Base-by-base conservation (phyloP, 2,888 invertebrate species). In the Cactoblastis cactorum region DNA sequence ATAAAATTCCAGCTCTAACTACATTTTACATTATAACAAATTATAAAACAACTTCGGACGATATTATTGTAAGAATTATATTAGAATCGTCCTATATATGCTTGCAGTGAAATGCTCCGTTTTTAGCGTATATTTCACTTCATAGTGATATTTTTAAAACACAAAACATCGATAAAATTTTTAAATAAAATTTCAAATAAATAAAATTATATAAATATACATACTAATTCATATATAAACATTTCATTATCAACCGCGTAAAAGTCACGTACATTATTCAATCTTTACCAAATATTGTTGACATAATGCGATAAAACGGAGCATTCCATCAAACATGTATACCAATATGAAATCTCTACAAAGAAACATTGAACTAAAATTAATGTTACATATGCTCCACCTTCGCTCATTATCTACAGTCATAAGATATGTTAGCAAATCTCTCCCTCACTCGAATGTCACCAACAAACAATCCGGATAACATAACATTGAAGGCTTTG, bases 51-150 rank as follows among this genome's bases (percentile, higher is more conserved):
- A 83, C 74, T 83, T 67, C 69, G 88, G 89, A 89, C 89, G 89
- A 89, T 86, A 79, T 87, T 80, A 84, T 84, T 86, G 83, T 88
- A 88, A 89, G 88, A 89, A 89, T 89, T 88, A 89, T 89, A 88
- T 88, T 83, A 87, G 79, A 82, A 88, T 88, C 88, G 88, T 86
- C 88, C 88, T 72, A 74, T 64, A 74, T 64, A 61, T 69, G 80
- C 69, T 81, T 69, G 65, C 53, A 53, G 56, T 80, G 80, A 68
- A 86, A 85, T 86, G 85, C 83, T 79, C 49, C 76, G 63, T 63
- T 54, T 47, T 50, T 54, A 47, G 53, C 45, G 45, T 56, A 46
- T 45, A 35, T 17, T 39, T 51, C 39, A 39, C 43, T 33, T 38
- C 22, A 41, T 32, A 49, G 18, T 33, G 39, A 33, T 22, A 32